A percentile compares a stretch with the other conserved stretches of the same genome.
Conservation (phyloP, 2,113 vertebrate species). For the Ameiurus melas region DNA sequence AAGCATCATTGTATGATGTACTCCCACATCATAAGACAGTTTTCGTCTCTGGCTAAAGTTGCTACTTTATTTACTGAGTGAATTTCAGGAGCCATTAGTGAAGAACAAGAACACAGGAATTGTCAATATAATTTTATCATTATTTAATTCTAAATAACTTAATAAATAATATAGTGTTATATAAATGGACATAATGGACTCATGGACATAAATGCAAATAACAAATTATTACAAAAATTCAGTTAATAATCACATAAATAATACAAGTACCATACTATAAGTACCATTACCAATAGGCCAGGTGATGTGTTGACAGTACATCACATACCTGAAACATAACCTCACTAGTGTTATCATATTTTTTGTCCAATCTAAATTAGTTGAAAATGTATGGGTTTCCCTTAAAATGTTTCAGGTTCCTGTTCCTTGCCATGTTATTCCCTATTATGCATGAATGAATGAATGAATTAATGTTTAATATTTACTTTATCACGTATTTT, state of each 20-base stretch:
- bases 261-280: not conserved
- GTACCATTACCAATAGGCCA: not conserved
- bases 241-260: not conserved
- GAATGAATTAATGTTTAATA: not conserved
- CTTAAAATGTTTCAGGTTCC: not conserved
- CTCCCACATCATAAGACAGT: not conserved
- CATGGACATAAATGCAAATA: not conserved
- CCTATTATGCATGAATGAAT: not conserved
- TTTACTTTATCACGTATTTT: not conserved
- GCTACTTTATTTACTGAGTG: not conserved
- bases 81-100: not conserved
- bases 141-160: not conserved
- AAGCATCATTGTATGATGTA: not conserved
- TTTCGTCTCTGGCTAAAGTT: not conserved
- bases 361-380: not conserved
- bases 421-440: no score
- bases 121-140: not conserved
- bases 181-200: not conserved
- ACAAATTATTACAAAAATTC: not conserved
- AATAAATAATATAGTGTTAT: no score
- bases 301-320: not conserved
- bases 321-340: not conserved
- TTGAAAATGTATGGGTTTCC: not conserved
- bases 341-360: not conserved
- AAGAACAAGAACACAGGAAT: not conserved